phyloP scores from a whole-genome alignment of 2,797 vertebrate species.

The Ispidina lecontei region DNA sequence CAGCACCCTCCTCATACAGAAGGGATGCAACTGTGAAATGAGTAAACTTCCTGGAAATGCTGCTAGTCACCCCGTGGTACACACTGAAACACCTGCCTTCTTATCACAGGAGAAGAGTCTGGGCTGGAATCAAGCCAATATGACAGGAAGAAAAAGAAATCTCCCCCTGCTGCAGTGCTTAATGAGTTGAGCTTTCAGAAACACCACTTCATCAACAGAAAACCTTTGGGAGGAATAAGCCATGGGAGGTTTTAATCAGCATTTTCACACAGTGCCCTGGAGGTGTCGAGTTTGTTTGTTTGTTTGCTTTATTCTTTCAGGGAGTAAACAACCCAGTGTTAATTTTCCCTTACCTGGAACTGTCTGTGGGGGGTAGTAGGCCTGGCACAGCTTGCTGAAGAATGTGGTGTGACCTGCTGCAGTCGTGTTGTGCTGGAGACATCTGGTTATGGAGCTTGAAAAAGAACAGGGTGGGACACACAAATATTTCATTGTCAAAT shows the following conservation, averaged over 20 bases:
- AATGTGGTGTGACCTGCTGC: slow-evolving; percentile 63
- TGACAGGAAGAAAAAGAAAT: rapidly evolving
- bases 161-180: background rate
- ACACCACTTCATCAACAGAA: background rate
- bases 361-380: background rate
- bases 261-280: background rate
- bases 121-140: background rate
- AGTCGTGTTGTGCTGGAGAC: slow-evolving; percentile 76
- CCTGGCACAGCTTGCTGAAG: slow-evolving; percentile 49
- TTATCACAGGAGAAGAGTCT: background rate
- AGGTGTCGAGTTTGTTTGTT: background rate
- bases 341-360: slow-evolving; percentile 2
- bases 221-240: background rate
- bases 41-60: background rate
- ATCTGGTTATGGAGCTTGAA: slow-evolving; percentile 82
- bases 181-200: background rate
- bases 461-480: slow-evolving; percentile 77
- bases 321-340: slow-evolving; percentile 6
- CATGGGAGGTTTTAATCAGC: background rate
- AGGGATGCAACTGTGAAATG: background rate
- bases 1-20: background rate
- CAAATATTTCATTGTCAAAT: slow-evolving; percentile 88
- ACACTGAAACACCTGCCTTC: background rate
- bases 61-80: background rate
- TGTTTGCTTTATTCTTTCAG: background rate